A percentile compares a stretch with the other conserved stretches of the same genome.
These are phyloP conservation scores for Ictalurus punctatus DNA, from an alignment of 2,113 vertebrate species.

Conservation along the genomic window DNA sequence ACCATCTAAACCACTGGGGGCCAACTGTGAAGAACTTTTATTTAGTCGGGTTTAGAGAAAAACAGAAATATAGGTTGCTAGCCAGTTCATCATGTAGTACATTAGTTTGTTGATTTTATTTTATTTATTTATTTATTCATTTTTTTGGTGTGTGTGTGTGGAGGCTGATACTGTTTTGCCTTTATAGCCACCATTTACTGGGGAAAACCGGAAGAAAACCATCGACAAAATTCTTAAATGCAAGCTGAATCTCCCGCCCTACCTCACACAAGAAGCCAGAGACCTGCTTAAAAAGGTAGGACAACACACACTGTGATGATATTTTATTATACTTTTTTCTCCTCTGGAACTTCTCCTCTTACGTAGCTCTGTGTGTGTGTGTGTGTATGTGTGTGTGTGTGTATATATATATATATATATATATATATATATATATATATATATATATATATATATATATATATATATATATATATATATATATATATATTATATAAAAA, in stretches of 20 bases:
- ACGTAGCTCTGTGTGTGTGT: too few species aligned
- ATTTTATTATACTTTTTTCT: background rate
- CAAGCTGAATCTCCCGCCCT: conserved; percentile 98
- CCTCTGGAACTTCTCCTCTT: background rate
- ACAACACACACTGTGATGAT: background rate
- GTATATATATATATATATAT: too few species aligned
- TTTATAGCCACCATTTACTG: conserved; percentile 90
- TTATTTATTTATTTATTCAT: background rate
- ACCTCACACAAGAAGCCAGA: conserved; percentile 99
- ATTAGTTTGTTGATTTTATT: background rate
- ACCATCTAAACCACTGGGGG: background rate
- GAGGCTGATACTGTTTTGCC: background rate
- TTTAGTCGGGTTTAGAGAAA: background rate
- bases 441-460: too few species aligned
- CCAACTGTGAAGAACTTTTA: background rate
- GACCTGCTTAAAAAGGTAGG: conserved; percentile 96
- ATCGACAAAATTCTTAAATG: conserved; percentile 99
- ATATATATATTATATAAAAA: too few species aligned
- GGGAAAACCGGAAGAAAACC: conserved; percentile 97
- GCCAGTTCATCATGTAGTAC: background rate
- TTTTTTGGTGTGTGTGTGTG: background rate
- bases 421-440: too few species aligned
- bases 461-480: too few species aligned
- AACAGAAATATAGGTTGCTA: background rate
- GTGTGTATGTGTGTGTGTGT: too few species aligned